Evolutionary conservation across 2,797 vertebrate species (phyloP), one percentile per base, ranked within the genome.

Genomic region (Sebastes cheni): DNA sequence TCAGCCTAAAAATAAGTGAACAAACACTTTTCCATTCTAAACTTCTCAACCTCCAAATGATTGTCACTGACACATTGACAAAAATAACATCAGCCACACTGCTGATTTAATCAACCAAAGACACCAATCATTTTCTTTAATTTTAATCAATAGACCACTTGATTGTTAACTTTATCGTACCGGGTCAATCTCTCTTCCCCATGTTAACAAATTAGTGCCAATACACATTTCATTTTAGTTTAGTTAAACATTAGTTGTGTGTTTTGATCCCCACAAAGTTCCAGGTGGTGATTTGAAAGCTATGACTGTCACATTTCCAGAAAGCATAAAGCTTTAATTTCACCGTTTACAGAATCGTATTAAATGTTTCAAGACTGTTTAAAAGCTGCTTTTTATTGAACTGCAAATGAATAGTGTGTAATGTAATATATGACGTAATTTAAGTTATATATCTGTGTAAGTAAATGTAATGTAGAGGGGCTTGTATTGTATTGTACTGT

Each of bases 241-340:
- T 3, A 32, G n/a, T 36, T 71, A 0, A 10, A 27, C 3, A 25
- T 59, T 64, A 16, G 6, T 46, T 52, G 20, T 60, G 30, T 56
- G 25, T n/a, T 72, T 67, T 14, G 2, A 25, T 23, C 42, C 67
- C 22, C 30, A 18, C 14, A 72, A 36, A 67, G 23, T 67, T 72
- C 14, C 54, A 60, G 46, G 61, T 68, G 60, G 25, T 66, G 65
- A 77, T 79, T 85, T 69, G 34, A 67, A 78, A 77, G 50, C 59
- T 67, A 54, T 50, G 70, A 86, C 70, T 65, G 70, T 83, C 67
- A 71, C 2, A 10, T 79, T 86, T 75, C 27, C 70, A 88, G 75
- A 86, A 89, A 90, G 86, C 88, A 90, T 83, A 81, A 87, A 86
- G 86, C 89, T 94, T 93, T 93, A 89, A 90, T 84, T 91, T 91